These are phyloP conservation scores for Hydrolagus colliei DNA, from an alignment of 2,797 vertebrate species.

Conservation along the genomic window DNA sequence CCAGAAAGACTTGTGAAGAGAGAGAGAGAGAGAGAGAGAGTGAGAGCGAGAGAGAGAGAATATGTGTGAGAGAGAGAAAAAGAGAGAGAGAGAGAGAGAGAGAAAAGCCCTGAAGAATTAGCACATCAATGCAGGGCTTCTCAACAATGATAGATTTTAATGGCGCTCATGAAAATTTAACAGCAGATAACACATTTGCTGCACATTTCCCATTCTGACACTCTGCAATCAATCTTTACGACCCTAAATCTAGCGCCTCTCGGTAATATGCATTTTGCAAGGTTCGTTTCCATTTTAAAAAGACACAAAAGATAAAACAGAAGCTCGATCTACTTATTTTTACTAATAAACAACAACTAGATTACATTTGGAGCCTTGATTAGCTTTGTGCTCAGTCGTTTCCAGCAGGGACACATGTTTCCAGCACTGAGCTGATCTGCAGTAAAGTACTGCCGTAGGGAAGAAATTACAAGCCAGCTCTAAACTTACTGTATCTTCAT, in stretches of 20 bases:
- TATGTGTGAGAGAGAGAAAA: too few relatives aligned
- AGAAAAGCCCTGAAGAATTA: conserved; percentile 39
- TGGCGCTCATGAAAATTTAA: conserved; percentile 13
- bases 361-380: not conserved
- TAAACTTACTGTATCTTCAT: too few relatives aligned
- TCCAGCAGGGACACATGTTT: too few relatives aligned
- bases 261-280: not conserved
- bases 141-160: not conserved
- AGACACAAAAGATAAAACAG: not conserved
- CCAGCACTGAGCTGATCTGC: not conserved
- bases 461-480: too few relatives aligned
- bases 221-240: not conserved
- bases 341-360: conserved; percentile 1
- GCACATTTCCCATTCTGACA: not conserved
- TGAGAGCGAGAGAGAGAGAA: too few relatives aligned
- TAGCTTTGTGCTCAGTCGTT: not conserved
- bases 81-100: too few relatives aligned
- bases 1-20: not conserved
- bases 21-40: too few relatives aligned
- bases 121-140: conserved; percentile 49
- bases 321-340: too few relatives aligned
- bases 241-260: not conserved
- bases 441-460: too few relatives aligned
- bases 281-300: not conserved
- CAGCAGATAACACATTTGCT: conserved; percentile 2